These are phyloP conservation scores for Aethina tumida DNA, from an alignment of 1,140 invertebrate genomes.

Conservation along the genomic window DNA sequence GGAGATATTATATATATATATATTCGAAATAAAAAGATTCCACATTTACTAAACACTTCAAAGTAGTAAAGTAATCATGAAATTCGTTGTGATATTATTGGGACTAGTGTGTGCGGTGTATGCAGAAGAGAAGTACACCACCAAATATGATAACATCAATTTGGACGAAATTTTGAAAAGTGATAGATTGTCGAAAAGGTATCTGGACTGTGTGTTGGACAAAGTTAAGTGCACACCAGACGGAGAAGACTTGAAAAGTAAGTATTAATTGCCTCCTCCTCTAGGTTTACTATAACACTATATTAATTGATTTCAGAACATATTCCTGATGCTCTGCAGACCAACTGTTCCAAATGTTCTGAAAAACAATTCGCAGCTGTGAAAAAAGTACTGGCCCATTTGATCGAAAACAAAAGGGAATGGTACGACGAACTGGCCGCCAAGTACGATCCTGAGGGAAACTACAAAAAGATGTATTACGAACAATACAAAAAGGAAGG, in stretches of 20 bases:
- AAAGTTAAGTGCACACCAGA: constrained; percentile 57
- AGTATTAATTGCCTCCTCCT: no score
- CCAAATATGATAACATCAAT: constrained; percentile 61
- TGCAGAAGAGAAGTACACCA: constrained; percentile 53
- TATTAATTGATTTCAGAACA: no score
- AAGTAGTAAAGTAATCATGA: no score
- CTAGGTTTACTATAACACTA: no score
- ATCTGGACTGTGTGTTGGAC: constrained; percentile 56
- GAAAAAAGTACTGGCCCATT: constrained; percentile 49
- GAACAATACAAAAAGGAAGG: constrained; percentile 23
- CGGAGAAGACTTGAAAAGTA: constrained; percentile 56
- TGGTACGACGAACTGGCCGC: constrained; percentile 45
- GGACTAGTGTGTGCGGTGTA: neutral
- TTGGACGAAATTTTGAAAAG: constrained; percentile 56
- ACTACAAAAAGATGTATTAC: constrained; percentile 35
- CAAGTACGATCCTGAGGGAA: constrained; percentile 47
- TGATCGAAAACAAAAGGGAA: constrained; percentile 42
- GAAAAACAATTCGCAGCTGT: constrained; percentile 50
- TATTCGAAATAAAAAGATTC: no score
- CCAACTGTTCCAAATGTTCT: constrained; percentile 56
- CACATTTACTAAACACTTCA: no score
- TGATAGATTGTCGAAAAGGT: constrained; percentile 51
- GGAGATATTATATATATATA: no score
- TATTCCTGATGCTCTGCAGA: constrained; percentile 56
- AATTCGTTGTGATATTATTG: neutral